phyloP scores from a whole-genome alignment of 2,888 invertebrate species.

The Falcaria lacertinaria region DNA sequence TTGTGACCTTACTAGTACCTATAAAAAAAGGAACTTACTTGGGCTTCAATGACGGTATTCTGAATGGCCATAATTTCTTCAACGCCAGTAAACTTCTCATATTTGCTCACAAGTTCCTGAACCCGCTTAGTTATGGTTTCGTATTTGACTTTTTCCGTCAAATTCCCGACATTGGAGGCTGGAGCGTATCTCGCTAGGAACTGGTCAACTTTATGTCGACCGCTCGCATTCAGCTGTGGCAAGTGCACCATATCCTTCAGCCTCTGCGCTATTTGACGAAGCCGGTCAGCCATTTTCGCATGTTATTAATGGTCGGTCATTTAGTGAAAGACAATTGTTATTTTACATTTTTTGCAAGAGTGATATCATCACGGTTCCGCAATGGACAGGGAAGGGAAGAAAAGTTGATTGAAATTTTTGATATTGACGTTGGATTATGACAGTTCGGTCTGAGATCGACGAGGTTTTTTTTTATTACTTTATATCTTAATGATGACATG shows the following conservation, averaged over 20 bases:
- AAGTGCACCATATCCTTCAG: constrained; percentile 58
- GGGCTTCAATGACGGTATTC: constrained; percentile 84
- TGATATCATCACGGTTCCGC: constrained; percentile 28
- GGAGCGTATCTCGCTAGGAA: constrained; percentile 60
- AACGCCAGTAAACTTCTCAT: constrained; percentile 88
- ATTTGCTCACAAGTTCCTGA: constrained; percentile 76
- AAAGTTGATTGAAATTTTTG: too few relatives aligned
- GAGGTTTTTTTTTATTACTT: too few relatives aligned
- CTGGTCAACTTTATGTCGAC: constrained; percentile 61
- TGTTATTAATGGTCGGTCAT: constrained; percentile 36
- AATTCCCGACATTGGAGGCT: constrained; percentile 48
- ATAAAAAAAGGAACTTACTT: too few relatives aligned
- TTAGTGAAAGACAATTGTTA: constrained; percentile 18
- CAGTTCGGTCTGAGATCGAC: too few relatives aligned
- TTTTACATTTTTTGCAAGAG: constrained; percentile 33
- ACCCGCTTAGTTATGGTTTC: constrained; percentile 52
- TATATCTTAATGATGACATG: too few relatives aligned
- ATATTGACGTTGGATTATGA: too few relatives aligned
- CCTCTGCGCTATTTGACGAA: constrained; percentile 58
- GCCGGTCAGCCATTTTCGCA: constrained; percentile 67
- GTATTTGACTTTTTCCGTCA: constrained; percentile 62
- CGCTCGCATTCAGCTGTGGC: constrained; percentile 35
- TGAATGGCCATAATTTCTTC: constrained; percentile 88
- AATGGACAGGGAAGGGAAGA: too few relatives aligned
- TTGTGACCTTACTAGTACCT: too few relatives aligned